A percentile compares a stretch with the other conserved stretches of the same genome.
Evolutionary conservation across 2,797 vertebrate genomes (phyloP).

Genomic region (Scolopax rusticola): DNA sequence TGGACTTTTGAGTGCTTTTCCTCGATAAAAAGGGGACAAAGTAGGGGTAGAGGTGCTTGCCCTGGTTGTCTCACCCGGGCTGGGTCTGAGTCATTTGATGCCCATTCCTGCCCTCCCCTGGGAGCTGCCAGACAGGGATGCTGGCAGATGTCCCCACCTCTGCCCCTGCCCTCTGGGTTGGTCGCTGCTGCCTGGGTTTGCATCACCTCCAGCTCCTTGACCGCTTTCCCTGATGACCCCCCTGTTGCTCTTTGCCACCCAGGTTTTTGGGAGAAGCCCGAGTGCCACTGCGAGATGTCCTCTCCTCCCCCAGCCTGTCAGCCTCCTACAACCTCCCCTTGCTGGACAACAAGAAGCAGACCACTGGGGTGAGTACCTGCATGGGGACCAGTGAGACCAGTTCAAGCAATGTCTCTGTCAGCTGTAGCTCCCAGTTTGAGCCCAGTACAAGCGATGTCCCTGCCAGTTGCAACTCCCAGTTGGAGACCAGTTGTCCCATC

Average conservation of each 20-base stretch:
- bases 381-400: rapidly evolving
- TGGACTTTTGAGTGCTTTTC: background rate
- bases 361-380: constrained; percentile 85
- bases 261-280: constrained; percentile 92
- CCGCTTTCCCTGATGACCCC: background rate
- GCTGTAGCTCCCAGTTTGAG: background rate
- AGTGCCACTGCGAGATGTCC: constrained; percentile 86
- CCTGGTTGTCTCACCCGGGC: rapidly evolving
- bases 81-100: background rate
- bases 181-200: background rate
- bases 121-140: background rate
- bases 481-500: background rate
- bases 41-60: background rate
- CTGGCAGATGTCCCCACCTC: background rate
- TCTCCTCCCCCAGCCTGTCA: constrained; percentile 85
- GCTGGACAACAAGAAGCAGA: constrained; percentile 89
- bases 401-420: background rate
- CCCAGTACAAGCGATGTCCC: background rate
- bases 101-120: background rate
- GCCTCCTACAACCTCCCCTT: constrained; percentile 88
- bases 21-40: background rate
- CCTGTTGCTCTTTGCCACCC: background rate
- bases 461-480: background rate
- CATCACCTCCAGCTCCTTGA: rapidly evolving
- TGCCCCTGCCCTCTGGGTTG: too few species aligned